Evolutionary conservation across 2,797 vertebrate species (phyloP), one percentile per base, ranked within the genome.

Genomic region (Hephaestus fuliginosus): DNA sequence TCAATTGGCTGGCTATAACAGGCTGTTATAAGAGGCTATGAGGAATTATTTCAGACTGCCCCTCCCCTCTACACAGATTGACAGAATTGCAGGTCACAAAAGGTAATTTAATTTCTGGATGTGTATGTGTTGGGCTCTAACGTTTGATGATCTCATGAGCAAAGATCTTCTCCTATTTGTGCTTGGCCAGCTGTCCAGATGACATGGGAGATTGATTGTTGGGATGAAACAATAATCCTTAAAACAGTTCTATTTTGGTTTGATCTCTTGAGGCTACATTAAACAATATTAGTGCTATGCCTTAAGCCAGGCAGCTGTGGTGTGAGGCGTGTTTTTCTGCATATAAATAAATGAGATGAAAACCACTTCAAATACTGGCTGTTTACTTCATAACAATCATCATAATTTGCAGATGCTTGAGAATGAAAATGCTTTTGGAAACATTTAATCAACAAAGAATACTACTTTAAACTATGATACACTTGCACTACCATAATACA

Each of bases 201-300:
- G 53, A 86, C 12, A 4, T 36, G 33, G 41, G 52, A 75, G 55
- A 79, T 83, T 73, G 25, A 25, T 25, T 25, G 25, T 25, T 28
- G 15, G 25, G 53, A 9, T 14, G 6, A 73, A 63, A 78, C 56
- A 51, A 39, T 88, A 81, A 87, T 84, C 80, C 76, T 69, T 49
- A 5, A 57, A 85, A 79, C 58, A 81, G n/a, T 70, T 73, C 75
- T 80, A 73, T 80, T 87, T 71, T 63, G 60, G 68, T 84, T 80
- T 78, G 41, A 84, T 69, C 68, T 81, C 71, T 25, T 52, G 25
- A 48, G 33, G 72, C 8, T 17, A 72, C 41, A 48, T 53, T 65
- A 39, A 80, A 78, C 62, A 70, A 72, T 68, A 84, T 74, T 73
- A 66, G 33, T 43, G 44, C 25, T 77, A 49, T 73, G 65, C 64